A percentile compares a stretch with the other conserved stretches of the same genome.
phyloP scores from a whole-genome alignment of 1,140 invertebrate species.

The Rhopalosiphum padi region DNA sequence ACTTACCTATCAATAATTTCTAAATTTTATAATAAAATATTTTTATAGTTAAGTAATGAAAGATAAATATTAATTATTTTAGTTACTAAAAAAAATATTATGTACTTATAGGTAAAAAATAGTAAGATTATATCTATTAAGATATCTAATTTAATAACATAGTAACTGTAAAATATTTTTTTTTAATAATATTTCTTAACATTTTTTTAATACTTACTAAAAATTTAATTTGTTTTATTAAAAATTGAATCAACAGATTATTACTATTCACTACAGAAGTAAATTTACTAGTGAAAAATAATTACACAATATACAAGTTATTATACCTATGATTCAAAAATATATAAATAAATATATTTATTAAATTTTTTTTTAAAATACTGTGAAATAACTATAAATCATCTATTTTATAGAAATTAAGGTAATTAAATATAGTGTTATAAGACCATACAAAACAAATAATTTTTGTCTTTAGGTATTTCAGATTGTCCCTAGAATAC shows the following conservation, averaged over 20 bases:
- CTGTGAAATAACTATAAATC: no score
- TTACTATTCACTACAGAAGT: not conserved
- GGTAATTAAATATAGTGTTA: not conserved
- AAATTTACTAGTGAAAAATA: no score
- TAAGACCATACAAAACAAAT: not conserved
- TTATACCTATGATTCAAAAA: no score
- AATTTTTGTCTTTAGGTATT: not conserved
- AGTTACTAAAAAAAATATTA: not conserved
- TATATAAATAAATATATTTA: no score
- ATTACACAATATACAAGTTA: no score
- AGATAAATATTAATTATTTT: not conserved
- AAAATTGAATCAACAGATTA: no score
- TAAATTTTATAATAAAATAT: not conserved
- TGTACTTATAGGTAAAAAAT: not conserved
- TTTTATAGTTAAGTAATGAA: not conserved
- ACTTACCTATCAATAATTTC: not conserved
- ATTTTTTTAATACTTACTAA: not conserved
- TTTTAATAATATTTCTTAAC: no score
- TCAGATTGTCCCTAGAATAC: not conserved
- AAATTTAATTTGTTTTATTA: no score
- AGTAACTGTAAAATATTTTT: not conserved
- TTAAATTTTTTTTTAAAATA: no score
- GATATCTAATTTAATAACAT: not conserved
- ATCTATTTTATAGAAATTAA: not conserved
- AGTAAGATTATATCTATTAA: not conserved